Evolutionary conservation across 2,113 vertebrate genomes (phyloP).

Genomic region (Sinocyclocheilus anshuiensis): DNA sequence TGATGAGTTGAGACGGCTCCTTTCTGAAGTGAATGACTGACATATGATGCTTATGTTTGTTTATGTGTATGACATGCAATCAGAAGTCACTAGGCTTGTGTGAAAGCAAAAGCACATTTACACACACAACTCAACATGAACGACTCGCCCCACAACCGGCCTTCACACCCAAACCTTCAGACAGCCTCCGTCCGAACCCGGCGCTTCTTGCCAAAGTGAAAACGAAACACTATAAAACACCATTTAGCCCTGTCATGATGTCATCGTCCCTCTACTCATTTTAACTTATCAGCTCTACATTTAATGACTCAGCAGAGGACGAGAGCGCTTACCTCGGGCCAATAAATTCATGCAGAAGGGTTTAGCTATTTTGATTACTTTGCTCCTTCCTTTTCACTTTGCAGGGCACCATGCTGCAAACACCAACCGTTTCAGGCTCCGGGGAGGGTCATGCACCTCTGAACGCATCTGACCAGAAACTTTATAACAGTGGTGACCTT

Average conservation of each 20-base stretch:
- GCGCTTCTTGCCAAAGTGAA: not conserved
- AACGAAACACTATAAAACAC: conserved; percentile 46
- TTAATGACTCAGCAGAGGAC: conserved; percentile 58
- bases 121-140: not conserved
- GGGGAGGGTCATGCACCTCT: conserved; percentile 28
- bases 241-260: conserved; percentile 58
- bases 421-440: conserved; percentile 51
- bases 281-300: conserved; percentile 61
- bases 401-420: conserved; percentile 47
- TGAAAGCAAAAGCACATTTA: not conserved
- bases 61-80: not conserved
- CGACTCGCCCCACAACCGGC: not conserved
- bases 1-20: not conserved
- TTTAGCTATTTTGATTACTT: conserved; percentile 57
- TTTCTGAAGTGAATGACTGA: not conserved
- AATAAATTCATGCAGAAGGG: conserved; percentile 58
- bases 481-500: conserved; percentile 23
- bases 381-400: conserved; percentile 48
- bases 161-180: conserved; percentile 5
- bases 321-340: conserved; percentile 42
- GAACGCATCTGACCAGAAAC: conserved; percentile 39
- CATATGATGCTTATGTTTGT: not conserved
- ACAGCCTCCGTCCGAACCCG: not conserved
- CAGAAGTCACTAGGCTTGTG: not conserved
- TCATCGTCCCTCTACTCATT: conserved; percentile 62